phyloP scores from a whole-genome alignment of 1,140 invertebrate genomes.

The Caenorhabditis briggsae region DNA sequence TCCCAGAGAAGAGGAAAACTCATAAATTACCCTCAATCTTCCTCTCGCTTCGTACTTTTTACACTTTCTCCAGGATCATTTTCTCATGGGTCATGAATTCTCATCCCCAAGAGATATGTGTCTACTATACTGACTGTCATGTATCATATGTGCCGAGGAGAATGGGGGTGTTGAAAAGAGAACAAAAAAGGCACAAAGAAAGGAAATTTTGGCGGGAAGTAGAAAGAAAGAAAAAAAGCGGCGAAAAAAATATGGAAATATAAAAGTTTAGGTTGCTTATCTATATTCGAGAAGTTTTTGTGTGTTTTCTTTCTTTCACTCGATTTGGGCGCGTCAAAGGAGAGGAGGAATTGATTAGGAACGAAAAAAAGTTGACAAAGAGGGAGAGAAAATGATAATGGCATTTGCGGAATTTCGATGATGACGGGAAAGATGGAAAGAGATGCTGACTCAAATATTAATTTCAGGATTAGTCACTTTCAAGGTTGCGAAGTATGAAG shows the following conservation, averaged over 20 bases:
- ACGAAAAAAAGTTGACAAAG: neutral
- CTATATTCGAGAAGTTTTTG: conserved; percentile 9
- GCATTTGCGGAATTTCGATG: conserved; percentile 20
- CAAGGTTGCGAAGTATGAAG: no score
- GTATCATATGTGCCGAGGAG: conserved; percentile 27
- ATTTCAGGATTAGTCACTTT: no score
- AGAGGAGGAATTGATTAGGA: neutral
- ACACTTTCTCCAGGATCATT: conserved; percentile 2
- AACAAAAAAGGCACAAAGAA: conserved; percentile 5
- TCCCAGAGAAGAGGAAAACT: conserved; percentile 19
- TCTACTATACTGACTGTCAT: neutral
- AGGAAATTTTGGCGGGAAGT: neutral
- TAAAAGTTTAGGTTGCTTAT: neutral
- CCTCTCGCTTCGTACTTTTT: neutral
- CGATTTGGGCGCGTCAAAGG: neutral
- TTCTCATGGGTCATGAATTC: conserved; percentile 34
- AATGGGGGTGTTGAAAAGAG: neutral
- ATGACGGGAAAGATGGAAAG: neutral
- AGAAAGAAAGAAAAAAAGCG: neutral
- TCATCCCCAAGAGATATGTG: conserved; percentile 11
- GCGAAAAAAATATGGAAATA: neutral
- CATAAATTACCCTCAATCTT: conserved; percentile 45
- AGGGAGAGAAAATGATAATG: conserved; percentile 16
- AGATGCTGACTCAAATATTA: no score
- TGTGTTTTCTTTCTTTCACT: neutral